These are phyloP conservation scores for Saccostrea echinata DNA, from an alignment of 1,140 invertebrate species.

Conservation along the genomic window DNA sequence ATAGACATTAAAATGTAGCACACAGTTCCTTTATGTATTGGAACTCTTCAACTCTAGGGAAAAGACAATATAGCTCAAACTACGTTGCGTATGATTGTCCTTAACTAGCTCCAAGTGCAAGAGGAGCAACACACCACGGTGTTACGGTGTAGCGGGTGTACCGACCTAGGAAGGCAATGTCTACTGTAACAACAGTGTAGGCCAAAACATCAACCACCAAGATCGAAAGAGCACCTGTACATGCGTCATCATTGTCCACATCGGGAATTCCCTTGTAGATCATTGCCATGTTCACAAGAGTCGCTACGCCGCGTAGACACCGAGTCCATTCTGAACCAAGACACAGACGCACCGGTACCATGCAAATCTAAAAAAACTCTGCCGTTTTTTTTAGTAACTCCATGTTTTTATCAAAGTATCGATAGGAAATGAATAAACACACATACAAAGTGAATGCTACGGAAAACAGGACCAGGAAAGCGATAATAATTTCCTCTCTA, in stretches of 20 bases:
- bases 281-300: constrained; percentile 72
- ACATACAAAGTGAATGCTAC: too few relatives aligned
- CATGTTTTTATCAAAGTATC: constrained; percentile 49
- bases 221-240: constrained; percentile 64
- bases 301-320: constrained; percentile 76
- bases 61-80: too few relatives aligned
- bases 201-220: constrained; percentile 63
- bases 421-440: constrained; percentile 66
- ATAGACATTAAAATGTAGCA: too few relatives aligned
- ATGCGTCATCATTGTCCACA: constrained; percentile 54
- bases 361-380: constrained; percentile 61
- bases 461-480: constrained; percentile 57
- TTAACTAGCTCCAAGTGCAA: constrained; percentile 70
- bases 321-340: constrained; percentile 77
- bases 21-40: too few relatives aligned
- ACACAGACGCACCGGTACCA: constrained; percentile 74
- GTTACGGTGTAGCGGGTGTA: constrained; percentile 73
- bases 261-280: constrained; percentile 54
- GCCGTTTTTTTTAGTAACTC: constrained; percentile 52
- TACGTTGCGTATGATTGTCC: too few relatives aligned
- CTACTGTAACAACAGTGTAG: constrained; percentile 64
- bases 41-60: too few relatives aligned
- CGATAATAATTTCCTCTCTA: constrained; percentile 63
- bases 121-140: constrained; percentile 71
- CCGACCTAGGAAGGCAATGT: too few relatives aligned